Percentiles rank a stretch among this genome's conserved stretches.
phyloP scores from a whole-genome alignment of 1,140 invertebrate genomes.

The Ips typographus region DNA sequence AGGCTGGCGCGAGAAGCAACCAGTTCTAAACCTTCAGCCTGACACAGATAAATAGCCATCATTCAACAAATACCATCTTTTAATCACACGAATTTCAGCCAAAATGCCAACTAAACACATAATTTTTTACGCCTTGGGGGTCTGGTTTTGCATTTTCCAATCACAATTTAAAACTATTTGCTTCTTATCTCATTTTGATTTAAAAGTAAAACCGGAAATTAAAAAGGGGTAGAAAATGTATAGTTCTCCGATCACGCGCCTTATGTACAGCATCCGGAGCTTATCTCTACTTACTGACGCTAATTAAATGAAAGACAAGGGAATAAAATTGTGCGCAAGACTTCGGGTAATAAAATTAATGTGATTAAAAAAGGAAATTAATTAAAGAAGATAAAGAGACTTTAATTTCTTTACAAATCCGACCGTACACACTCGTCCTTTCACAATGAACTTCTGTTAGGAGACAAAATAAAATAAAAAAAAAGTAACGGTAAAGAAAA shows the following conservation, averaged over 20 bases:
- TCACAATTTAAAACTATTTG: not conserved
- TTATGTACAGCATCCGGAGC: not conserved
- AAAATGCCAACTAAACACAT: conserved; percentile 39
- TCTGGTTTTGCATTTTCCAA: conserved; percentile 8
- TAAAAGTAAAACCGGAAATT: not conserved
- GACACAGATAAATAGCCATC: conserved; percentile 42
- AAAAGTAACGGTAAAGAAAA: conserved; percentile 35
- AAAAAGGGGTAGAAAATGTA: conserved; percentile 9
- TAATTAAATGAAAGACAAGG: conserved; percentile 29
- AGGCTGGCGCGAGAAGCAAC: conserved; percentile 33
- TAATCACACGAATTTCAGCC: conserved; percentile 40
- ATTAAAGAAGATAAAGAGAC: conserved; percentile 35
- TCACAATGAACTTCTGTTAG: conserved; percentile 34
- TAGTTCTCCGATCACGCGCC: conserved; percentile 1
- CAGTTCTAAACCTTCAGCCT: conserved; percentile 38
- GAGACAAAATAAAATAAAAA: conserved; percentile 34
- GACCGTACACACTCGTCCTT: conserved; percentile 35
- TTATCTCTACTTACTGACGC: conserved; percentile 15
- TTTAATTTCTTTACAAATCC: conserved; percentile 38
- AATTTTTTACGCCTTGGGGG: conserved; percentile 29
- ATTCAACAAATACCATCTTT: conserved; percentile 43
- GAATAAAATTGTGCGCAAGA: conserved; percentile 25
- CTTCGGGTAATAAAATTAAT: conserved; percentile 34
- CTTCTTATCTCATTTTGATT: too few relatives aligned
- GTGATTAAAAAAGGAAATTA: conserved; percentile 37